Evolutionary conservation across 35 echinoderm and acorn worm species (phyloP).

Genomic region (Chiridota heheva): DNA sequence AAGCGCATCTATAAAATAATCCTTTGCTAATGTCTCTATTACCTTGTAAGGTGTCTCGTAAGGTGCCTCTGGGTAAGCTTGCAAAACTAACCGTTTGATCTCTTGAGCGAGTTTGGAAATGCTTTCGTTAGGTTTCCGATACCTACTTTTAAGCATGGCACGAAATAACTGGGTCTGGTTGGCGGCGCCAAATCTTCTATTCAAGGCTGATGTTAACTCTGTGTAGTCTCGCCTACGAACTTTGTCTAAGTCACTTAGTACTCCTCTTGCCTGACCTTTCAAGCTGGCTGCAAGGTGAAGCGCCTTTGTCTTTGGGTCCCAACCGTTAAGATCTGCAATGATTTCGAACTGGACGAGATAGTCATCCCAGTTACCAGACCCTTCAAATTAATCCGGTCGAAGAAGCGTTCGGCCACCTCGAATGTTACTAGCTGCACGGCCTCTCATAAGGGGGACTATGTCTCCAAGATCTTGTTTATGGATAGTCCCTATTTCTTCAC

Average conservation of each 20-base stretch:
- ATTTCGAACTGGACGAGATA: slow-evolving; percentile 54
- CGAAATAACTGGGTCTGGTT: slow-evolving; percentile 32
- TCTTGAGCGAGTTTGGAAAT: slow-evolving; percentile 39
- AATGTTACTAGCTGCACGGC: too few relatives aligned
- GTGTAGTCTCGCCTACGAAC: slow-evolving; percentile 3
- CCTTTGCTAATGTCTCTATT: slow-evolving; percentile 45
- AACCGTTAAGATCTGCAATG: slow-evolving; percentile 42
- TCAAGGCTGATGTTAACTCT: slow-evolving; percentile 10
- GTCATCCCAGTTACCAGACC: slow-evolving; percentile 40
- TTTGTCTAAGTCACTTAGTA: slow-evolving; percentile 41
- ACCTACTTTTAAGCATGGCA: not conserved
- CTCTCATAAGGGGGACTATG: too few relatives aligned
- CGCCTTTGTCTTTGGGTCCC: slow-evolving; percentile 13
- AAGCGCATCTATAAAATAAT: slow-evolving; percentile 63
- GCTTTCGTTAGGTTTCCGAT: slow-evolving; percentile 9
- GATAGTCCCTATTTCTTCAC: too few relatives aligned
- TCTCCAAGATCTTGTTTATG: too few relatives aligned
- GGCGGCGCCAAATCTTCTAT: slow-evolving; percentile 22
- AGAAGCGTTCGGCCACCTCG: not conserved
- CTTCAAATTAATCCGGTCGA: slow-evolving; percentile 28
- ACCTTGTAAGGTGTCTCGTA: too few relatives aligned
- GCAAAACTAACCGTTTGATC: slow-evolving; percentile 34
- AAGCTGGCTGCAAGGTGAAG: slow-evolving; percentile 47
- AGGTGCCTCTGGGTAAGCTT: slow-evolving; percentile 37
- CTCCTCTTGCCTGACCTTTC: slow-evolving; percentile 24